Percentiles rank a stretch among this genome's conserved stretches.
Evolutionary conservation across 1,140 invertebrate species (phyloP).

Genomic region (Zaprionus ghesquierei): DNA sequence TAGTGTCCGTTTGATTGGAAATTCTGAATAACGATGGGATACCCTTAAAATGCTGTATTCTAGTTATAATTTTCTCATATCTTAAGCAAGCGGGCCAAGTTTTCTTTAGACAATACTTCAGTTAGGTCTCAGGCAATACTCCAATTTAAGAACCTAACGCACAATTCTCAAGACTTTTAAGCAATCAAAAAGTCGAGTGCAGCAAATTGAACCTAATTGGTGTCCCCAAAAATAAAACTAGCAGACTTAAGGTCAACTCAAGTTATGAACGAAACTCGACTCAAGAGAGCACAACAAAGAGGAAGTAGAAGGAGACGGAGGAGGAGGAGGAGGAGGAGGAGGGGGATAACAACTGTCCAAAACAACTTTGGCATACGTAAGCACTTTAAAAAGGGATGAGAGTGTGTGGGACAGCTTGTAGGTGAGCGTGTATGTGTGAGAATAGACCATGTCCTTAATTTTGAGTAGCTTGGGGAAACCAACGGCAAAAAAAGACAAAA

Average conservation of each 20-base stretch:
- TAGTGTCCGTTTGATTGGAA: too few species aligned
- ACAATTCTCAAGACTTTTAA: not conserved
- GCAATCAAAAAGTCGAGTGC: conserved; percentile 41
- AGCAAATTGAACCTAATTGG: conserved; percentile 51
- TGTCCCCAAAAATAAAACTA: not conserved
- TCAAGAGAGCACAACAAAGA: conserved; percentile 5
- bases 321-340: conserved; percentile 8
- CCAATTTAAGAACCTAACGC: not conserved
- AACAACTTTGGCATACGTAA: conserved; percentile 33
- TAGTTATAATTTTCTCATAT: not conserved
- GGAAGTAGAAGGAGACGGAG: not conserved
- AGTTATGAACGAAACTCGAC: conserved; percentile 9
- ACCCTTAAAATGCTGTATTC: too few species aligned
- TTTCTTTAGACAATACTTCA: not conserved
- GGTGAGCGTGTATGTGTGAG: not conserved
- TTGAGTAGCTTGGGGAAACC: not conserved
- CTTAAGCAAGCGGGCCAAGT: not conserved
- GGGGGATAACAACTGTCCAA: conserved; percentile 9
- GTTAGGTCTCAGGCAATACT: not conserved
- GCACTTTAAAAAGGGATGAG: conserved; percentile 20
- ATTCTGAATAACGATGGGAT: too few species aligned
- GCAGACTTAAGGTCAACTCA: conserved; percentile 20
- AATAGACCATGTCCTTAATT: conserved; percentile 15
- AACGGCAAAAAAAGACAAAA: not conserved
- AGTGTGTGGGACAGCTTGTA: not conserved